Evolutionary conservation across 2,113 vertebrate genomes (phyloP), one percentile per base, ranked within the genome.

Genomic region (Camelus bactrianus): DNA sequence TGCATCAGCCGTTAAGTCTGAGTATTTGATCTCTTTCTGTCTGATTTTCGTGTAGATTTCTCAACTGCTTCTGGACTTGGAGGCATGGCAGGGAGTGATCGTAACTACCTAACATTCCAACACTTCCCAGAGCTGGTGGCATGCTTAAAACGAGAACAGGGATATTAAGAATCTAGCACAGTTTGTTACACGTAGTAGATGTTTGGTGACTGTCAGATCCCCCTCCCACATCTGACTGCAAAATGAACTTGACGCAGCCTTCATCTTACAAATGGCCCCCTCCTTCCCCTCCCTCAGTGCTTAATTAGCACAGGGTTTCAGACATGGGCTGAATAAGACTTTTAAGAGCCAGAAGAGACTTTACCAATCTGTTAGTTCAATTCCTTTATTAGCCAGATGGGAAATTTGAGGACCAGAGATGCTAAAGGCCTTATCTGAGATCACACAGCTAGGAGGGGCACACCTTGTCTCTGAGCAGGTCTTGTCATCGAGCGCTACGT

Each of bases 371-470:
- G 35, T 70, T 81, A 96, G 17, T 82, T 32, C 80, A 35, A 73
- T 75, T 26, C 56, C 15, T 19, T 96, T 11, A 38, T 69, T 73
- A 89, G 79, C 62, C 48, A 83, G 56, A 28, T 60, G 73, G 56
- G 69, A 79, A 69, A 67, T 82, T 72, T 70, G 56, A 69, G 77
- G 82, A 86, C 24, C 94, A 94, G 50, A 86, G 81, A 83, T 42
- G 56, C 26, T 35, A 20, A 82, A 24, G 79, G 32, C 38, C 35
- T 94, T 46, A 52, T 38, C 69, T 56, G 77, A 88, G 72, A 64
- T 86, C 24, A 77, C 72, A 85, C 24, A 89, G 81, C 54, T 42
- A 28, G 15, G n/a, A 93, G 76, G 52, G 52, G 77, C 24, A 50
- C 42, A n/a, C 5, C 20, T 0, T 10, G 3, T 38, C 35, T 20